Conservation (phyloP, 2,888 invertebrate species). For the Metallyticus violacea region DNA sequence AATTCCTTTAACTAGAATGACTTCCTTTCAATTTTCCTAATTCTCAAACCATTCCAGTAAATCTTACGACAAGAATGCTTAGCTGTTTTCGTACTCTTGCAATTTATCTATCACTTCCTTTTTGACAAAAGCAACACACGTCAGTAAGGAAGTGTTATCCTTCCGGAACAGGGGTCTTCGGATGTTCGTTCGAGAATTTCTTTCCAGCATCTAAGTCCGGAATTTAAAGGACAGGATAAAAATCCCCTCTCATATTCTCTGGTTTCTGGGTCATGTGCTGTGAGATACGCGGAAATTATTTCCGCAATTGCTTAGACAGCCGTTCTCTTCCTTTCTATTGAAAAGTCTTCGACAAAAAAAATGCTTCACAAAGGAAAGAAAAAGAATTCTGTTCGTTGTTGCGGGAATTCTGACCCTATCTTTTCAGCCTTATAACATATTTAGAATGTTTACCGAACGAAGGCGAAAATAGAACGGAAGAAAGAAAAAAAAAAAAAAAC, state of each 20-base stretch:
- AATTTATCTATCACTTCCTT: background rate
- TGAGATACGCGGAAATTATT: too few species aligned
- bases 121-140: background rate
- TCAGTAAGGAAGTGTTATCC: background rate
- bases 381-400: background rate
- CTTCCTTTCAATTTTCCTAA: background rate
- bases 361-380: background rate
- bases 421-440: background rate
- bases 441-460: background rate
- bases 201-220: too few species aligned
- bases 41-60: background rate
- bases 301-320: too few species aligned
- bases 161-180: background rate
- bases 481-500: too few species aligned
- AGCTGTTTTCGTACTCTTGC: background rate
- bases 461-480: too few species aligned
- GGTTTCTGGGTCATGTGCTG: background rate
- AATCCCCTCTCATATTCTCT: background rate
- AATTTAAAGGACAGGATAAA: background rate
- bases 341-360: background rate
- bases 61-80: too few species aligned
- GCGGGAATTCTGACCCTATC: too few species aligned
- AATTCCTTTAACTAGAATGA: too few species aligned
- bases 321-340: background rate
- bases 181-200: background rate